Conservation (phyloP, 23 tunicate genomes). For the Trididemnum clinides region DNA sequence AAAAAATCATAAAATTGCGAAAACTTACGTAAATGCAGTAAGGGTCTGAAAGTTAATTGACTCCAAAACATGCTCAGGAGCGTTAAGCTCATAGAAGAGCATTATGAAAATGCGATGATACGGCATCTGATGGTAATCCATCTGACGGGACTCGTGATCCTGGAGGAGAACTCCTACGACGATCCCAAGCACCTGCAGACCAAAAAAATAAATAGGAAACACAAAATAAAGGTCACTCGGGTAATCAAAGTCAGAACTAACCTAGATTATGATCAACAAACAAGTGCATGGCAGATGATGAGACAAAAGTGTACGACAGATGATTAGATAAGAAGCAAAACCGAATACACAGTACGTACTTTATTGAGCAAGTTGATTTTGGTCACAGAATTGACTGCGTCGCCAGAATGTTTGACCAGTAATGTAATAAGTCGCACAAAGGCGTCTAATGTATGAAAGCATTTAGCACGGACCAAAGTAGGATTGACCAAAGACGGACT, state of each 20-base stretch:
- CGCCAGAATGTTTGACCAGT: constrained; percentile 93
- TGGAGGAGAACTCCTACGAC: constrained; percentile 95
- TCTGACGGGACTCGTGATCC: constrained; percentile 82
- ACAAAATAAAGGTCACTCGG: neutral
- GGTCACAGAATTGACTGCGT: constrained; percentile 83
- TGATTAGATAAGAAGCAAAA: too few species aligned
- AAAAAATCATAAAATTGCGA: too few species aligned
- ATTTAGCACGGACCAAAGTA: constrained; percentile 83
- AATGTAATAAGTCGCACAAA: constrained; percentile 86
- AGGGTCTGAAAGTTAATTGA: constrained; percentile 96
- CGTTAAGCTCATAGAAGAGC: constrained; percentile 94
- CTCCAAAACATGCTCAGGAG: constrained; percentile 92
- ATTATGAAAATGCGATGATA: constrained; percentile 98
- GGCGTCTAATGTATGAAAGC: constrained; percentile 94
- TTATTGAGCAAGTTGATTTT: constrained; percentile 89
- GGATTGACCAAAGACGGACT: constrained; percentile 88
- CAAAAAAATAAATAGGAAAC: neutral
- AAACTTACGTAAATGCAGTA: constrained; percentile 90
- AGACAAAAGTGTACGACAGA: too few species aligned
- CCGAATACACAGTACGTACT: constrained; percentile 44
- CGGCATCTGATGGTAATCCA: constrained; percentile 99
- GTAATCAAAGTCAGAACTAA: too few species aligned
- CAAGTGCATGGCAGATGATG: too few species aligned
- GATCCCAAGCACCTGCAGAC: constrained; percentile 85
- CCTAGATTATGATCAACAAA: too few species aligned